Percentiles rank a stretch among this genome's conserved stretches.
Evolutionary conservation across 2,888 invertebrate genomes (phyloP).

Genomic region (Drosophila borealis): DNA sequence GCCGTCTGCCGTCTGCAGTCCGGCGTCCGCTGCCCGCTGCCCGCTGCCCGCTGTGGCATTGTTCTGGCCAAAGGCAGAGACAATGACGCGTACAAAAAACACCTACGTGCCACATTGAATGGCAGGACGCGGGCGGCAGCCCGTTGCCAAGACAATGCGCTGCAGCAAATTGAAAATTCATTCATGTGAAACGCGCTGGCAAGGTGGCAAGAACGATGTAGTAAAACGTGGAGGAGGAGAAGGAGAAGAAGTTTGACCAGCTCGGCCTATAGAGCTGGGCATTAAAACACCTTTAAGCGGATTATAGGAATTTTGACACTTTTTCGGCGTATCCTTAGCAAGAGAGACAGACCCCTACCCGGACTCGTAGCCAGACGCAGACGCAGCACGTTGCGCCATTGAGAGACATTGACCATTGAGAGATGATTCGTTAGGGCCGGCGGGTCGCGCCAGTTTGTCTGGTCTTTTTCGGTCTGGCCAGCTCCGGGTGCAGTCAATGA

Average conservation of each 20-base stretch:
- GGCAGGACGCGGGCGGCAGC: constrained; percentile 73
- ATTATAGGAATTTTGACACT: constrained; percentile 82
- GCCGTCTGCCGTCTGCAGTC: constrained; percentile 39
- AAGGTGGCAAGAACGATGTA: constrained; percentile 49
- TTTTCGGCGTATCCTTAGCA: constrained; percentile 76
- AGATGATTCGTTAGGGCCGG: constrained; percentile 59
- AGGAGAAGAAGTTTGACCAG: constrained; percentile 61
- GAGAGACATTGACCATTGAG: constrained; percentile 63
- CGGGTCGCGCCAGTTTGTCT: constrained; percentile 69
- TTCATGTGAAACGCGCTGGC: constrained; percentile 77
- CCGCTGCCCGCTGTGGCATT: constrained; percentile 77
- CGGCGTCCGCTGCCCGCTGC: constrained; percentile 47
- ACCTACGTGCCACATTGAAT: constrained; percentile 78
- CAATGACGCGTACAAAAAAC: constrained; percentile 75
- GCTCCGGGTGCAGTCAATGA: constrained; percentile 66
- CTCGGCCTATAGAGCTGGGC: constrained; percentile 53
- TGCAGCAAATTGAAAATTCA: constrained; percentile 80
- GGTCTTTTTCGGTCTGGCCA: constrained; percentile 21
- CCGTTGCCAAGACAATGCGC: constrained; percentile 79
- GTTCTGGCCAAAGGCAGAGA: constrained; percentile 67
- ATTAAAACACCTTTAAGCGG: constrained; percentile 82
- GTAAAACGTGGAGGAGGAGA: constrained; percentile 13
- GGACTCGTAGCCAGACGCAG: constrained; percentile 13
- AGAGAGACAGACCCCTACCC: constrained; percentile 1
- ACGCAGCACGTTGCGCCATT: constrained; percentile 66